Conservation (phyloP, 2,113 vertebrate species). For the Corynorhinus townsendii region DNA sequence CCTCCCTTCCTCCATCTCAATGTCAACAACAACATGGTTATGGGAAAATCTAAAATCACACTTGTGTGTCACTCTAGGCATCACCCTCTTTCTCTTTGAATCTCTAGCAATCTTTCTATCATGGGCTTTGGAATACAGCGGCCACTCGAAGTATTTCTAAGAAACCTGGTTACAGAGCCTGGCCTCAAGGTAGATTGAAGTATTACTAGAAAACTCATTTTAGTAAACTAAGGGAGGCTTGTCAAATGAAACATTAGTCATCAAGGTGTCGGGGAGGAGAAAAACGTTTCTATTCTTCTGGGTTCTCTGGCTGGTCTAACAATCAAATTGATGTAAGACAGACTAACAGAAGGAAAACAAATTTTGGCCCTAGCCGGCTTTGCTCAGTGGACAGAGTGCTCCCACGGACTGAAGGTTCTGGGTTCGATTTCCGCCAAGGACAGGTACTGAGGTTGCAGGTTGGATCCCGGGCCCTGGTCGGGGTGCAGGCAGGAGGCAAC, state of each 20-base stretch:
- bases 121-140: background rate
- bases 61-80: background rate
- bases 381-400: no score
- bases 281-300: background rate
- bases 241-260: background rate
- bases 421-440: no score
- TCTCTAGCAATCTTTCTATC: background rate
- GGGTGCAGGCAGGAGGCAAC: no score
- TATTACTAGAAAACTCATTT: background rate
- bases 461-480: no score
- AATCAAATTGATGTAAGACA: background rate
- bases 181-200: background rate
- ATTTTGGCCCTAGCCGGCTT: background rate
- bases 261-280: background rate
- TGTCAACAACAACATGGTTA: no score
- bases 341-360: background rate
- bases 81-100: background rate
- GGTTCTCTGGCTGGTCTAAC: background rate
- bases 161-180: background rate
- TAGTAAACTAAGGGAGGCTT: background rate
- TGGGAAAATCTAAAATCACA: background rate
- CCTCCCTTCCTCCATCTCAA: no score
- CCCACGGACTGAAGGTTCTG: no score
- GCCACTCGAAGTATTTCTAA: background rate
- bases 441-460: no score